Percentiles rank a stretch among this genome's conserved stretches.
Conservation (phyloP, 2,888 invertebrate genomes). For the Spodoptera exigua region DNA sequence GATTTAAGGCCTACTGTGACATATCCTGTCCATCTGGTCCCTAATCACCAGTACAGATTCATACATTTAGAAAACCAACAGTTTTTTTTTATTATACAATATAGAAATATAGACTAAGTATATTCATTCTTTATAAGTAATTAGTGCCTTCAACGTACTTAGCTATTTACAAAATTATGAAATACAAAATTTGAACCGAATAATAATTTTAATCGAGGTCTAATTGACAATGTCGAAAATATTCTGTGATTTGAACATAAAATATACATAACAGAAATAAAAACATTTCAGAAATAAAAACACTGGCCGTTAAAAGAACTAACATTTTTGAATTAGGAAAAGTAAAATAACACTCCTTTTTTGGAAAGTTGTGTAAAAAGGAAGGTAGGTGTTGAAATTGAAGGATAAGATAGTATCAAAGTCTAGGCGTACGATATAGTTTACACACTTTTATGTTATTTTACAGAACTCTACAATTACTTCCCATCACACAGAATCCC, state of each 20-base stretch:
- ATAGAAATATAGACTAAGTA: slow-evolving; percentile 48
- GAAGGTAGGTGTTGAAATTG: slow-evolving; percentile 17
- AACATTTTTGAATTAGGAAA: not conserved
- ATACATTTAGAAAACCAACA: slow-evolving; percentile 55
- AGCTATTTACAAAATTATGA: slow-evolving; percentile 52
- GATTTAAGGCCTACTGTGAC: slow-evolving; percentile 73
- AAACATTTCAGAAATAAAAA: slow-evolving; percentile 7
- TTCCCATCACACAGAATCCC: slow-evolving; percentile 44
- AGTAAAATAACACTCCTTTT: no score
- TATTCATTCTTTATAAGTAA: slow-evolving; percentile 40
- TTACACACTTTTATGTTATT: slow-evolving; percentile 41
- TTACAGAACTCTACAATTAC: slow-evolving; percentile 37
- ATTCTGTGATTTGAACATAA: slow-evolving; percentile 3
- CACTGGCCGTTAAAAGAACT: slow-evolving; percentile 14
- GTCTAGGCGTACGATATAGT: slow-evolving; percentile 30
- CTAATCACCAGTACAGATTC: slow-evolving; percentile 77
- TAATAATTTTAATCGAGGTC: slow-evolving; percentile 6
- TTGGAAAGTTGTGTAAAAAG: no score
- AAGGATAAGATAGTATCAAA: slow-evolving; percentile 36
- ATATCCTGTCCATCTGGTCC: slow-evolving; percentile 78
- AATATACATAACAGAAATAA: not conserved
- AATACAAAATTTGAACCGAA: slow-evolving; percentile 14
- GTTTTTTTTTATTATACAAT: slow-evolving; percentile 39
- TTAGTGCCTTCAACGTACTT: slow-evolving; percentile 61
- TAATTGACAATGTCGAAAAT: slow-evolving; percentile 56